Conservation (phyloP, 2,797 vertebrate genomes). For the Dendrocincla tyrannina region DNA sequence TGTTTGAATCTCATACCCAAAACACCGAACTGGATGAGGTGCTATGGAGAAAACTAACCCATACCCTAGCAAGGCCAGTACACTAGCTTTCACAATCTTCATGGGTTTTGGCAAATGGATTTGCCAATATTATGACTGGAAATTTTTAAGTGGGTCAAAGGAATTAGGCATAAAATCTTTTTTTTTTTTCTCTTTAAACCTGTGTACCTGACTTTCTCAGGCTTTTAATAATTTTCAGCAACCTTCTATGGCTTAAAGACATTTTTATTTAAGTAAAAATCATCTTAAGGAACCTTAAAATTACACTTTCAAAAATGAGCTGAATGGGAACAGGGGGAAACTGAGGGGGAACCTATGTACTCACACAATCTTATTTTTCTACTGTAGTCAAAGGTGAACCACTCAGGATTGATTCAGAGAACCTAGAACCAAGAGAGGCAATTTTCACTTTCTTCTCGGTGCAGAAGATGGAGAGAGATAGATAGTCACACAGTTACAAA, state of each 20-base stretch:
- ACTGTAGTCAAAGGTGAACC: not conserved
- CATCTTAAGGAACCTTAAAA: not conserved
- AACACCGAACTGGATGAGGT: not conserved
- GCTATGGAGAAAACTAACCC: not conserved
- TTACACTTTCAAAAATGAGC: not conserved
- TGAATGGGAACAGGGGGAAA: not conserved
- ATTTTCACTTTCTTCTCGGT: not conserved
- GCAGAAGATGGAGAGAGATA: not conserved
- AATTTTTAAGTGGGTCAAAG: not conserved
- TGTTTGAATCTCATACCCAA: not conserved
- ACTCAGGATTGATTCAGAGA: not conserved
- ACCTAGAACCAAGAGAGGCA: not conserved
- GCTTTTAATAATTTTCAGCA: not conserved
- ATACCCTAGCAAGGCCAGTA: not conserved
- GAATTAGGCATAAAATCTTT: rapidly evolving
- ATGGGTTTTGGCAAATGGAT: not conserved
- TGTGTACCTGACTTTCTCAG: not conserved
- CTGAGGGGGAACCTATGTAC: not conserved
- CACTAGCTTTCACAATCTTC: not conserved
- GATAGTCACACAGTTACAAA: not conserved
- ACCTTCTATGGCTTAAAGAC: not conserved
- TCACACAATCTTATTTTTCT: not conserved
- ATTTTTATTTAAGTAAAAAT: not conserved
- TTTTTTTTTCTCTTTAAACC: not conserved
- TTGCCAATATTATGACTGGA: not conserved